Evolutionary conservation across 2,888 invertebrate species (phyloP).

Genomic region (Matsumyia berberina): DNA sequence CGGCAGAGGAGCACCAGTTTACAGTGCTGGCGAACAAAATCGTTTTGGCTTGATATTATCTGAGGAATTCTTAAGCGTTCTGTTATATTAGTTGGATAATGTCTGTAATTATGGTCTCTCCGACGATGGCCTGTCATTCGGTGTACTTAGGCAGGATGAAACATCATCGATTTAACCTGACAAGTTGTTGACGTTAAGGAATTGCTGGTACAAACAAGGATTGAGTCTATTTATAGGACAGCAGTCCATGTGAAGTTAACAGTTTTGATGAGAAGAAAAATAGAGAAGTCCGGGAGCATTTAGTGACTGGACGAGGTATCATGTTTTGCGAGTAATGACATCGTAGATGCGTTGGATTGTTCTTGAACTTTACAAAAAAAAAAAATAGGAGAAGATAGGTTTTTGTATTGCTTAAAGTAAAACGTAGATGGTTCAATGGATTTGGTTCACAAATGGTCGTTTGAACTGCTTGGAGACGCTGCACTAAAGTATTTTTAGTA

Average conservation of each 20-base stretch:
- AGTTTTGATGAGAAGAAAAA: conserved; percentile 24
- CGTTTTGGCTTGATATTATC: conserved; percentile 54
- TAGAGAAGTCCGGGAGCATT: conserved; percentile 5
- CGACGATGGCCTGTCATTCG: conserved; percentile 16
- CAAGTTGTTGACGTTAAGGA: conserved; percentile 74
- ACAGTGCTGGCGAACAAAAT: conserved; percentile 34
- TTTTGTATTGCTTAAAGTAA: too few relatives aligned
- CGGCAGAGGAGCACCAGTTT: neutral
- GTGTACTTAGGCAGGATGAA: conserved; percentile 45
- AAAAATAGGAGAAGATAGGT: too few relatives aligned
- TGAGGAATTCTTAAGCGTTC: conserved; percentile 51
- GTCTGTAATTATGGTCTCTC: conserved; percentile 57
- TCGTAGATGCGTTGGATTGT: conserved; percentile 11
- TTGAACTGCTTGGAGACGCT: neutral
- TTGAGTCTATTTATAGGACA: conserved; percentile 26
- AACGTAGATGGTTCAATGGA: too few relatives aligned
- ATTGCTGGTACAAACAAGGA: conserved; percentile 52
- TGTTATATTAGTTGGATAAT: conserved; percentile 57
- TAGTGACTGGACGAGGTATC: conserved; percentile 22
- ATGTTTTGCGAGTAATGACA: conserved; percentile 22
- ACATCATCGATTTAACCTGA: conserved; percentile 69
- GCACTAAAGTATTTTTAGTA: neutral
- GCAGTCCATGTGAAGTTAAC: conserved; percentile 2
- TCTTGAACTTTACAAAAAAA: neutral
- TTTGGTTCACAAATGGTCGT: too few relatives aligned